Conservation (phyloP, 2,888 invertebrate genomes). For the Chaetogeoica ovagalla region DNA sequence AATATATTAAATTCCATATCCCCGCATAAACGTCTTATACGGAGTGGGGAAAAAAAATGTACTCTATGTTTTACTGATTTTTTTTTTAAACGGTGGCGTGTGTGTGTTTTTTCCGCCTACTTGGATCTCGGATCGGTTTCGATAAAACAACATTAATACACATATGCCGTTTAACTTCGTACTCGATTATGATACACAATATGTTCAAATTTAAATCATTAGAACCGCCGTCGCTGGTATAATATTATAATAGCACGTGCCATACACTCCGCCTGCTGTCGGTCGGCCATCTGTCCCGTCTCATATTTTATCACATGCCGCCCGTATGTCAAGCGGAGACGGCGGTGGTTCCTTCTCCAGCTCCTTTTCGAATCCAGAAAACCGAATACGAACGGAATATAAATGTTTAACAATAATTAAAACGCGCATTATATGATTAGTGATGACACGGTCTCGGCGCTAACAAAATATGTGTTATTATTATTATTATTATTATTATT, state of each 20-base stretch:
- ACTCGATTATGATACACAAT: slow-evolving; percentile 37
- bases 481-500: too few species aligned
- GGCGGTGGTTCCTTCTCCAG: not conserved
- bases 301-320: slow-evolving; percentile 47
- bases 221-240: slow-evolving; percentile 3
- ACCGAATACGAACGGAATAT: slow-evolving; percentile 2
- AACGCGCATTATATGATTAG: not conserved
- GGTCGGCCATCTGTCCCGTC: slow-evolving; percentile 44
- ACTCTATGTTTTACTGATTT: too few species aligned
- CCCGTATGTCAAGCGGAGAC: slow-evolving; percentile 38
- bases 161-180: slow-evolving; percentile 33
- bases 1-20: too few species aligned
- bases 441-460: not conserved
- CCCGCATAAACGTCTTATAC: too few species aligned
- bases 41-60: too few species aligned
- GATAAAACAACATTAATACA: not conserved
- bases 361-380: not conserved
- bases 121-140: not conserved
- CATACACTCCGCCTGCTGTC: slow-evolving; percentile 35
- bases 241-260: slow-evolving; percentile 31
- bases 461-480: not conserved
- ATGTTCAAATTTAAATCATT: slow-evolving; percentile 38
- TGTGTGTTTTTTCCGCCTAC: too few species aligned
- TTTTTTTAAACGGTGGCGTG: too few species aligned
- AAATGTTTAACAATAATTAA: not conserved